phyloP scores from a whole-genome alignment of 1,140 invertebrate species.

The roundworm (Caenorhabditis elegans) region WBcel235 BX284602.5:5956501-5957000 shows the following conservation, averaged over 20 bases:
- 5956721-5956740: background rate
- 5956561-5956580: background rate
- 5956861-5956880: too few relatives aligned
- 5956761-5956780: background rate
- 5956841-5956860: too few relatives aligned
- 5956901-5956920: too few relatives aligned
- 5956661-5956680: constrained; percentile 10
- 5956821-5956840: too few relatives aligned
- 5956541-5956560: background rate
- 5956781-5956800: too few relatives aligned
- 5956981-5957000: too few relatives aligned
- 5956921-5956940: too few relatives aligned
- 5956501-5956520: constrained; percentile 59
- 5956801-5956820: too few relatives aligned
- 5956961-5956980: too few relatives aligned
- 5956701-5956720: background rate
- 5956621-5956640: background rate
- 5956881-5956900: too few relatives aligned
- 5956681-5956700: background rate
- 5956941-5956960: too few relatives aligned
- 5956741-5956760: background rate
- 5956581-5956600: background rate
- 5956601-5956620: background rate
- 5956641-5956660: constrained; percentile 9
- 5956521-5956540: background rate